Conservation (phyloP, 2,888 invertebrate species). For the Sphecodes monilicornis region DNA sequence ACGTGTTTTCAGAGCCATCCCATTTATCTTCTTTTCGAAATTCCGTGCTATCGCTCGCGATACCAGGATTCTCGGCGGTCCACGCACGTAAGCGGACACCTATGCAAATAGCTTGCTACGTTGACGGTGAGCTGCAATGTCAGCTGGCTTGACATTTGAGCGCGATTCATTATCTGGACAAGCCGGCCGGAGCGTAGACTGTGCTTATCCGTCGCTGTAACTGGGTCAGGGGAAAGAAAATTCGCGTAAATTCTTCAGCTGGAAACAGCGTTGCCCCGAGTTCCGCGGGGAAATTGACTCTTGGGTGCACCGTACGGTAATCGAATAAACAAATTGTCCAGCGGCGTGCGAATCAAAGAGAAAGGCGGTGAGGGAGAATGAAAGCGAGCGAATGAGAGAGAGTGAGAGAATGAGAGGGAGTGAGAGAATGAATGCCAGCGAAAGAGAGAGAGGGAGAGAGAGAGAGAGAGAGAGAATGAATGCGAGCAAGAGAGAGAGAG, state of each 20-base stretch:
- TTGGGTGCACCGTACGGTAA: neutral
- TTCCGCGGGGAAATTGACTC: neutral
- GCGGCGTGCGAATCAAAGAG: neutral
- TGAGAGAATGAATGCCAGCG: no score
- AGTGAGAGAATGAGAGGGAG: neutral
- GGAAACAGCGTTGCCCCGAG: neutral
- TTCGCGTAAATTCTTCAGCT: constrained; percentile 13
- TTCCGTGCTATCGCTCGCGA: constrained; percentile 24
- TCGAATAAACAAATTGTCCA: neutral
- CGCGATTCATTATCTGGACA: constrained; percentile 37
- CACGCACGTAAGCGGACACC: constrained; percentile 19
- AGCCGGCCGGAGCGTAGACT: constrained; percentile 19
- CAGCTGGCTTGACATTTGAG: constrained; percentile 37
- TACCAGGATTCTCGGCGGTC: constrained; percentile 12
- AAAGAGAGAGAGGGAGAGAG: no score
- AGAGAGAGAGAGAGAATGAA: no score
- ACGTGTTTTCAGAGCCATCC: neutral
- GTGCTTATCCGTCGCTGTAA: constrained; percentile 9
- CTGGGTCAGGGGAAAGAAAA: constrained; percentile 43
- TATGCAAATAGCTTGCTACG: constrained; percentile 42
- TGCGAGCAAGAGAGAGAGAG: no score
- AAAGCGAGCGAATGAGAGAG: no score
- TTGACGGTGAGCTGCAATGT: neutral
- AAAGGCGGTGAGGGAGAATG: no score
- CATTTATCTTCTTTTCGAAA: neutral